A percentile compares a stretch with the other conserved stretches of the same genome.
Evolutionary conservation across 2,888 invertebrate genomes (phyloP).

Genomic region (Lycia hirtaria): DNA sequence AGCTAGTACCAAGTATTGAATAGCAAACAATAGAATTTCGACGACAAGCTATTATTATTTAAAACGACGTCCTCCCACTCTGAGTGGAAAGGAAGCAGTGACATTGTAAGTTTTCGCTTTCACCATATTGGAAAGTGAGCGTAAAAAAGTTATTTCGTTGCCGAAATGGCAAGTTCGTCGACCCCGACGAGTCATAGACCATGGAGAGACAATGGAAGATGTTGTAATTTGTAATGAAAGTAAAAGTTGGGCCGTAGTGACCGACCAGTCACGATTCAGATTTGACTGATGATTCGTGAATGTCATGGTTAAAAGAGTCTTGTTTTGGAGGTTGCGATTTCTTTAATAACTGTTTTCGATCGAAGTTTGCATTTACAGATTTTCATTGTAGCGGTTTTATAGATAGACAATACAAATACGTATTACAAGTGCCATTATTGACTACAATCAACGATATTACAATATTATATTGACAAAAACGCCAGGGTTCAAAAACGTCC

Average conservation of each 20-base stretch:
- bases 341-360: too few species aligned
- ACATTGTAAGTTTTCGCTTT: constrained; percentile 81
- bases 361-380: too few species aligned
- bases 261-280: constrained; percentile 71
- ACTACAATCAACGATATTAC: too few species aligned
- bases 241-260: constrained; percentile 62
- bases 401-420: too few species aligned
- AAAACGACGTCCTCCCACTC: constrained; percentile 76
- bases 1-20: constrained; percentile 48
- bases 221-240: constrained; percentile 76
- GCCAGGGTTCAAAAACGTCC: too few species aligned
- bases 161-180: constrained; percentile 77
- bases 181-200: constrained; percentile 67
- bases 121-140: constrained; percentile 85
- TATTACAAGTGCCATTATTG: too few species aligned
- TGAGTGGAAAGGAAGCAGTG: constrained; percentile 79
- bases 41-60: constrained; percentile 71
- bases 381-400: too few species aligned
- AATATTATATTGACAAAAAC: too few species aligned
- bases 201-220: constrained; percentile 78
- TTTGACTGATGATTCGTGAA: constrained; percentile 66
- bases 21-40: constrained; percentile 65
- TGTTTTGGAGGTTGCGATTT: constrained; percentile 53
- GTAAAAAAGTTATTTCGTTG: constrained; percentile 85
- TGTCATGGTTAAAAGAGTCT: constrained; percentile 77